Evolutionary conservation across 1,140 invertebrate genomes (phyloP), one percentile per base, ranked within the genome.

Genomic region (Mizuhopecten yessoensis): DNA sequence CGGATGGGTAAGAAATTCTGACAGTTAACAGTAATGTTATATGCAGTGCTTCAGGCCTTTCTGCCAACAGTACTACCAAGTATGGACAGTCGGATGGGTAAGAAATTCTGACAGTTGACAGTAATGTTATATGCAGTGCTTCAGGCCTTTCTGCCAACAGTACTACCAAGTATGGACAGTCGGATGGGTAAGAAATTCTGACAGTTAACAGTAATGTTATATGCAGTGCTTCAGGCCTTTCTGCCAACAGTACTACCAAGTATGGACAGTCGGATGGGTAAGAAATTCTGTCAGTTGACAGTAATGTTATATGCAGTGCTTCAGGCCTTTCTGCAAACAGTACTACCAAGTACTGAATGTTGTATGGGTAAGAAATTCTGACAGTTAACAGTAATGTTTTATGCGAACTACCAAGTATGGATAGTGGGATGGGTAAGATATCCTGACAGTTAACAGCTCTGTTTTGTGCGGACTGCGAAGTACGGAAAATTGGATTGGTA

Each of bases 111-210:
- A n/a, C n/a, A n/a, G n/a, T n/a, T n/a, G n/a, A n/a, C n/a, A n/a
- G n/a, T n/a, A n/a, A n/a, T n/a, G n/a, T n/a, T n/a, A n/a, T n/a
- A n/a, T n/a, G n/a, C n/a, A n/a, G 94, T 34, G 95, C 94, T 11
- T 99, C 99, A 92, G 98, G 98, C 96, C 97, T 99, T 93, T 99
- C 98, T 96, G 99, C 99, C 98, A 99, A 95, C 86, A 94, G 91
- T 88, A 94, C 94, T 0, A 92, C 90, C 90, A 57, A 91, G 34
- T 86, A 91, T 87, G 92, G 93, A 90, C 89, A 93, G 15, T 86
- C 92, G 29, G 86, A 92, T 34, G 91, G 88, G 94, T 94, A 92
- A 91, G 94, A 90, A n/a, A 86, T 87, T 2, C 45, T 49, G 17
- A 0, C n/a, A 39, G 36, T 7, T 39, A n/a, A n/a, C n/a, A n/a